phyloP scores from a whole-genome alignment of 2,888 invertebrate species.

The Ethmia dodecea region DNA sequence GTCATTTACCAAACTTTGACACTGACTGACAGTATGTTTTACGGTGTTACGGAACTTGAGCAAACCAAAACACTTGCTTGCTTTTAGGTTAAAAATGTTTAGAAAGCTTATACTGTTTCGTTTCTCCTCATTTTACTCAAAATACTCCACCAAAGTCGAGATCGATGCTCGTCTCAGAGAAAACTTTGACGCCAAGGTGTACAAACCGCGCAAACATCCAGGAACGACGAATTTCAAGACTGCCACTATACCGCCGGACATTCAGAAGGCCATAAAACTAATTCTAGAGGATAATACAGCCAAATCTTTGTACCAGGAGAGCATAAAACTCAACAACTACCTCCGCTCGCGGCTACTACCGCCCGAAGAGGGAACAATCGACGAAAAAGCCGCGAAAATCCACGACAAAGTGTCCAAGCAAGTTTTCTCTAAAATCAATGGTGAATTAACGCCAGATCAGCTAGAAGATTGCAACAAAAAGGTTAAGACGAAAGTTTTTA shows the following conservation, averaged over 20 bases:
- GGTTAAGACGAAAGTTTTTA: slow-evolving; percentile 73
- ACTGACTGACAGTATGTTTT: too few species aligned
- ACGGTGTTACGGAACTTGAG: too few species aligned
- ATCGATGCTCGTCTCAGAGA: slow-evolving; percentile 69
- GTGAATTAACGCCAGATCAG: slow-evolving; percentile 43
- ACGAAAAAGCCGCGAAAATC: slow-evolving; percentile 57
- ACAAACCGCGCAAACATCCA: slow-evolving; percentile 84
- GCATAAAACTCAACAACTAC: slow-evolving; percentile 75
- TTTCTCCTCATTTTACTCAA: slow-evolving; percentile 31
- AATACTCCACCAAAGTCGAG: slow-evolving; percentile 58
- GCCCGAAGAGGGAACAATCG: slow-evolving; percentile 75
- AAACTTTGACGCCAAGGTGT: slow-evolving; percentile 66
- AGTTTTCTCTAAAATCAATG: slow-evolving; percentile 35
- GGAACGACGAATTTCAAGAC: slow-evolving; percentile 78
- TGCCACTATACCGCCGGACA: slow-evolving; percentile 77
- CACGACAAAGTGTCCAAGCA: slow-evolving; percentile 48
- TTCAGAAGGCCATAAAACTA: slow-evolving; percentile 75
- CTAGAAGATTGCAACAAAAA: slow-evolving; percentile 57
- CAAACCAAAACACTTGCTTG: slow-evolving; percentile 10
- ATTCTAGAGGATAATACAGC: slow-evolving; percentile 78
- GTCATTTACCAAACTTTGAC: too few species aligned
- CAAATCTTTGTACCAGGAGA: slow-evolving; percentile 73
- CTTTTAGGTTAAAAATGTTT: slow-evolving; percentile 42
- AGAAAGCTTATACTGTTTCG: slow-evolving; percentile 43
- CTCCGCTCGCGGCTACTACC: slow-evolving; percentile 81